Evolutionary conservation across 1,140 invertebrate species (phyloP).

Genomic region (Maconellicoccus hirsutus): DNA sequence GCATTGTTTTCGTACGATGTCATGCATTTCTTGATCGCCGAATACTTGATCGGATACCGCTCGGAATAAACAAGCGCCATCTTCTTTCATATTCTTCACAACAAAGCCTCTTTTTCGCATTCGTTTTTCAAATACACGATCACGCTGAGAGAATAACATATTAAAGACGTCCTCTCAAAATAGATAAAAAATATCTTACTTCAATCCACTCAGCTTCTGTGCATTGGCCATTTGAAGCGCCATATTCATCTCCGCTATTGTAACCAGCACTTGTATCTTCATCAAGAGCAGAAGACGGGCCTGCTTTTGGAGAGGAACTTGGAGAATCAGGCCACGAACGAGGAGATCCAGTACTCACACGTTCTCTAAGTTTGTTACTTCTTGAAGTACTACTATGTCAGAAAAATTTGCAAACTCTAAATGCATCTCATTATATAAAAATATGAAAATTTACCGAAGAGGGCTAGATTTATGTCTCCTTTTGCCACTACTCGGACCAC

Average conservation of each 20-base stretch:
- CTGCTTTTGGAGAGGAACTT: conserved; percentile 25
- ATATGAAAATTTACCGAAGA: conserved; percentile 36
- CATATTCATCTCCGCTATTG: conserved; percentile 68
- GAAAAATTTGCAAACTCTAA: background rate
- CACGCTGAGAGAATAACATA: conserved; percentile 39
- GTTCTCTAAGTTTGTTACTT: conserved; percentile 35
- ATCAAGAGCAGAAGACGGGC: conserved; percentile 38
- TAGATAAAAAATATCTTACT: conserved; percentile 34
- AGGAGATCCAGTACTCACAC: conserved; percentile 30
- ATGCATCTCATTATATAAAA: background rate
- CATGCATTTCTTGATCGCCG: conserved; percentile 88
- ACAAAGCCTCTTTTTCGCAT: conserved; percentile 62
- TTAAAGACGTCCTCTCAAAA: conserved; percentile 22
- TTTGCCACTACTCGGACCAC: conserved; percentile 45
- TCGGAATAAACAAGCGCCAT: conserved; percentile 86
- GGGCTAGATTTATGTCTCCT: conserved; percentile 45
- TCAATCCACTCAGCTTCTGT: conserved; percentile 48
- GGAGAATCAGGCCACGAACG: conserved; percentile 29
- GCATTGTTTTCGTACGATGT: conserved; percentile 68
- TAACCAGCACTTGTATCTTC: conserved; percentile 42
- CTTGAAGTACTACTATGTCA: conserved; percentile 34
- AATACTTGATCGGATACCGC: conserved; percentile 88
- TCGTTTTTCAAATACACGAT: conserved; percentile 56
- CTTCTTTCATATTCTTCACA: conserved; percentile 81
- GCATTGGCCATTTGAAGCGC: conserved; percentile 41